Evolutionary conservation across 2,888 invertebrate species (phyloP).

Genomic region (Metellina segmentata): DNA sequence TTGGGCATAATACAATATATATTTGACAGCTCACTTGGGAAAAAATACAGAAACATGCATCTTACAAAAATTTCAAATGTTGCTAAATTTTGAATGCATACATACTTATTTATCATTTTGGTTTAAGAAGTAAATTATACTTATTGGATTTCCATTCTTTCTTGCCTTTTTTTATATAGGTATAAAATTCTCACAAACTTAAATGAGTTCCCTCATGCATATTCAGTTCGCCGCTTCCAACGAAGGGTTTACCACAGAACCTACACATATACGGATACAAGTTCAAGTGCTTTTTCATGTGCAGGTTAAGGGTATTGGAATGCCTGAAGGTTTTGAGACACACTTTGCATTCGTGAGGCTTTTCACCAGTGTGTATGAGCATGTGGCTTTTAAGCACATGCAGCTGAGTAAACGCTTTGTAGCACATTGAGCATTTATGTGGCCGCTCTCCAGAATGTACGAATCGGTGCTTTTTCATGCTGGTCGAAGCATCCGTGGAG

Average conservation of each 20-base stretch:
- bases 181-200: too few species aligned
- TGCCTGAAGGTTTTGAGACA: constrained; percentile 26
- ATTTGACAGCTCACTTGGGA: too few species aligned
- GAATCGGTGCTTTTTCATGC: too few species aligned
- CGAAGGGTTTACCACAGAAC: constrained; percentile 29
- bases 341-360: constrained; percentile 1
- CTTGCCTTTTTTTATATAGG: too few species aligned
- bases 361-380: constrained; percentile 42
- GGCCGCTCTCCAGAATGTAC: background rate
- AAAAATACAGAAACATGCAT: too few species aligned
- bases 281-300: constrained; percentile 16
- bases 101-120: background rate
- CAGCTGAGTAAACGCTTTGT: constrained; percentile 11
- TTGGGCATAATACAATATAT: too few species aligned
- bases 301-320: constrained; percentile 13
- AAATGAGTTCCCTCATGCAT: constrained; percentile 21
- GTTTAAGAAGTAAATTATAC: background rate
- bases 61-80: too few species aligned
- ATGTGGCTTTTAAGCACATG: constrained; percentile 32
- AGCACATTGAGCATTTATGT: constrained; percentile 1
- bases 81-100: background rate
- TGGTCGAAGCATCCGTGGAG: too few species aligned
- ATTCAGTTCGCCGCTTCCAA: constrained; percentile 4
- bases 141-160: background rate
- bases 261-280: constrained; percentile 41